Evolutionary conservation across 2,888 invertebrate genomes (phyloP), one percentile per base, ranked within the genome.

Genomic region (Agonopterix alstromeriana): DNA sequence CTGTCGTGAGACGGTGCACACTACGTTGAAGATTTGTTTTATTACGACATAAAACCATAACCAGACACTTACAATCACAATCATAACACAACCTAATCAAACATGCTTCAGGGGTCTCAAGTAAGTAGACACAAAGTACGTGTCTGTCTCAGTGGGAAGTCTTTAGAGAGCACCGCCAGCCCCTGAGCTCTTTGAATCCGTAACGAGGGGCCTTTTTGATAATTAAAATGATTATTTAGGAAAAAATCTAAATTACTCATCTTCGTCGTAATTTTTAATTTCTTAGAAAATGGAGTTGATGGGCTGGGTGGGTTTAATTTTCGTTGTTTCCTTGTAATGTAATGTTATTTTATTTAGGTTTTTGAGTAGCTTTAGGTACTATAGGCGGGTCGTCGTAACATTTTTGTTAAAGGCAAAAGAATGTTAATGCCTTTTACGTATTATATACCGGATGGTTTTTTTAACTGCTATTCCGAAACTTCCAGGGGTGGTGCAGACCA

Each of bases 181-280:
- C 59, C 65, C 59, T 61, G 62, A 61, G 59, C 63, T 65, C 63
- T 66, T 63, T 77, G 76, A 78, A 77, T 76, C 62, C 62, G 60
- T 73, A 75, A 77, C 72, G 73, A 77, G 67, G 61, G 58, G 61
- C 65, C 66, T 65, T 66, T 71, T 67, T 61, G 65, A 69, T 74
- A 70, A 74, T 72, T 72, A 71, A 71, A 70, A 70, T 46, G 35
- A 49, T 49, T 49, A 49, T 49, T 46, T 43, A 36, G 27, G 10
- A 42, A 49, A 46, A 49, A 49, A 49, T 49, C 49, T 46, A 38
- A 49, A 49, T 46, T 49, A 43, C 49, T 49, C 43, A 49, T 43
- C 49, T 46, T 35, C 17, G n/a, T 46, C 43, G 40, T 49, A 46
- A 49, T 49, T 49, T 46, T 43, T 49, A 46, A 49, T 46, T 49